phyloP scores from a whole-genome alignment of 2,888 invertebrate species.

The Dicyrtomina minuta region DNA sequence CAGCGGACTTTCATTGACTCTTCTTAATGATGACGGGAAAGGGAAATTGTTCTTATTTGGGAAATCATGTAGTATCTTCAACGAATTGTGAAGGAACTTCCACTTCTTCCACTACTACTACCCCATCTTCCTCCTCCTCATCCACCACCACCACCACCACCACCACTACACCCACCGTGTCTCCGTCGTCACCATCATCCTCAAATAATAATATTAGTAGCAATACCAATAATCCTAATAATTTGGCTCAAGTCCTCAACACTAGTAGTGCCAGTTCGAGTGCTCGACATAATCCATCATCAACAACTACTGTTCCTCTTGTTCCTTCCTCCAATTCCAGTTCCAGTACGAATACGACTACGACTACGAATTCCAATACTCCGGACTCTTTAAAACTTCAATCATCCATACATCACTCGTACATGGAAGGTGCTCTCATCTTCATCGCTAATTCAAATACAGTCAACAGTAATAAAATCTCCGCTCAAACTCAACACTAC shows the following conservation, averaged over 20 bases:
- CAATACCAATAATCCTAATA: not conserved
- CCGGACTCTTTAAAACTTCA: constrained; percentile 2
- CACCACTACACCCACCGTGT: not conserved
- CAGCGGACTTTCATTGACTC: constrained; percentile 5
- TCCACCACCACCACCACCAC: not conserved
- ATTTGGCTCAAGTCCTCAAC: constrained; percentile 1
- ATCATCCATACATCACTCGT: constrained; percentile 14
- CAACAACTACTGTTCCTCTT: not conserved
- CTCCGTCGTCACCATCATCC: not conserved
- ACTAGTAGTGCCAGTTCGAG: constrained; percentile 6
- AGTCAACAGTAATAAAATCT: not conserved
- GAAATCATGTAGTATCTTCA: constrained; percentile 16
- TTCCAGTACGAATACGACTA: not conserved
- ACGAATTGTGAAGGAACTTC: constrained; percentile 11
- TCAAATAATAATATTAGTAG: too few relatives aligned
- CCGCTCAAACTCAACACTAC: constrained; percentile 18
- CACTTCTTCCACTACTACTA: not conserved
- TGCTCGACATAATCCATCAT: not conserved
- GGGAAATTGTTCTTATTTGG: constrained; percentile 19
- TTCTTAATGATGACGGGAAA: constrained; percentile 31
- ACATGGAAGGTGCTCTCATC: constrained; percentile 23
- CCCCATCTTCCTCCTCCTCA: constrained; percentile 4
- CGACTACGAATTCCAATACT: not conserved
- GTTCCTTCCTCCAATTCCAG: too few relatives aligned
- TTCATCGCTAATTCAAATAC: constrained; percentile 18